These are phyloP conservation scores for Meandrusa payeni DNA, from an alignment of 2,888 invertebrate species.

Conservation along the genomic window DNA sequence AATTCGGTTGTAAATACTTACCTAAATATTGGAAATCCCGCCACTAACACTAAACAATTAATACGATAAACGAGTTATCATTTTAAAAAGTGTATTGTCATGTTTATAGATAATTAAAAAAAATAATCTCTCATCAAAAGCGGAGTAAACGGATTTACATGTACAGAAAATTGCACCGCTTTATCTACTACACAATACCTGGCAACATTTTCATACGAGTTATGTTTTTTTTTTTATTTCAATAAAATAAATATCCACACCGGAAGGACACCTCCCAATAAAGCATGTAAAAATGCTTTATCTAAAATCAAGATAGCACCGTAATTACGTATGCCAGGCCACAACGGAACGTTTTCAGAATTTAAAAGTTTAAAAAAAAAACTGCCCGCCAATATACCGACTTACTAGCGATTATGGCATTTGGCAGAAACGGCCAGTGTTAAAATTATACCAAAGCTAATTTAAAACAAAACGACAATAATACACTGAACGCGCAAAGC, in stretches of 20 bases:
- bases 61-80: no score
- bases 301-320: conserved; percentile 71
- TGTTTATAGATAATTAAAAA: neutral
- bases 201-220: conserved; percentile 7
- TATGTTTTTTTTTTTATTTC: conserved; percentile 8
- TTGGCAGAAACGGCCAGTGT: conserved; percentile 54
- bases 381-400: conserved; percentile 56
- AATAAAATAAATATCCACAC: conserved; percentile 30
- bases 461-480: conserved; percentile 34
- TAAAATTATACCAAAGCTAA: conserved; percentile 56
- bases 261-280: conserved; percentile 63
- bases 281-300: conserved; percentile 59
- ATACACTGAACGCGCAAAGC: conserved; percentile 6
- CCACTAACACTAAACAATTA: no score
- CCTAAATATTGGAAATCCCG: no score
- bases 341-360: conserved; percentile 59
- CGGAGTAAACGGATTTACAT: conserved; percentile 19
- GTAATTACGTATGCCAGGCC: conserved; percentile 67
- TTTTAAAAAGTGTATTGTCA: conserved; percentile 9
- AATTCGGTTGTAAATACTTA: no score
- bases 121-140: conserved; percentile 4
- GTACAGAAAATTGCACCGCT: conserved; percentile 14
- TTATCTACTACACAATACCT: conserved; percentile 15
- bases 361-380: conserved; percentile 47
- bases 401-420: conserved; percentile 61